Conservation (phyloP, 2,888 invertebrate species). For the Yponomeuta malinellus region DNA sequence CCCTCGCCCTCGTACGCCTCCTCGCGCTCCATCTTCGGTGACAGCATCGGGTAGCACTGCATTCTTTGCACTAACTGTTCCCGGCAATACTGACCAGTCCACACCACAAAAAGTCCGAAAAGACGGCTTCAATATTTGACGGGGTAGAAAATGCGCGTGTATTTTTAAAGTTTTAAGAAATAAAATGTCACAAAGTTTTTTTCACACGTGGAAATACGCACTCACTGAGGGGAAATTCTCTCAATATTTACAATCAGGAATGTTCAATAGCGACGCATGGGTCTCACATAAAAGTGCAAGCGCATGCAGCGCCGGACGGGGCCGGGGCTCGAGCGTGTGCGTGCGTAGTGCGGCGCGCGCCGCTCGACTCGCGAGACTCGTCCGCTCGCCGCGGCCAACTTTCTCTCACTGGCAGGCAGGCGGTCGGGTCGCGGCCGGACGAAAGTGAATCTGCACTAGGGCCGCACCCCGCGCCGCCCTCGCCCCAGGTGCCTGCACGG, state of each 20-base stretch:
- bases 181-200: conserved; percentile 4
- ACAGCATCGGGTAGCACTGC: conserved; percentile 63
- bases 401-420: conserved; percentile 71
- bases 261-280: background rate
- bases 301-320: conserved; percentile 31
- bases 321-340: conserved; percentile 31
- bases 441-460: conserved; percentile 74
- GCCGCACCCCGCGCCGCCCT: conserved; percentile 40
- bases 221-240: conserved; percentile 1
- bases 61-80: conserved; percentile 34
- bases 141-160: background rate
- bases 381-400: conserved; percentile 74
- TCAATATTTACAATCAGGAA: background rate
- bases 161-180: background rate
- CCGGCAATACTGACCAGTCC: conserved; percentile 29
- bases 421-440: conserved; percentile 57
- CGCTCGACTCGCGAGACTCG: conserved; percentile 57
- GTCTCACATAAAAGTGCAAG: background rate
- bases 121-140: background rate
- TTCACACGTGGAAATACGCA: conserved; percentile 3
- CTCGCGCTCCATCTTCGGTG: conserved; percentile 60
- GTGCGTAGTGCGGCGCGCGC: conserved; percentile 58
- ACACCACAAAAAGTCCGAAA: conserved; percentile 8
- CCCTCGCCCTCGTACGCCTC: conserved; percentile 56
- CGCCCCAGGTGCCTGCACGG: conserved; percentile 31